Base-by-base conservation (phyloP, 2,797 vertebrate genomes). In the Myiotriccus ornatus region DNA sequence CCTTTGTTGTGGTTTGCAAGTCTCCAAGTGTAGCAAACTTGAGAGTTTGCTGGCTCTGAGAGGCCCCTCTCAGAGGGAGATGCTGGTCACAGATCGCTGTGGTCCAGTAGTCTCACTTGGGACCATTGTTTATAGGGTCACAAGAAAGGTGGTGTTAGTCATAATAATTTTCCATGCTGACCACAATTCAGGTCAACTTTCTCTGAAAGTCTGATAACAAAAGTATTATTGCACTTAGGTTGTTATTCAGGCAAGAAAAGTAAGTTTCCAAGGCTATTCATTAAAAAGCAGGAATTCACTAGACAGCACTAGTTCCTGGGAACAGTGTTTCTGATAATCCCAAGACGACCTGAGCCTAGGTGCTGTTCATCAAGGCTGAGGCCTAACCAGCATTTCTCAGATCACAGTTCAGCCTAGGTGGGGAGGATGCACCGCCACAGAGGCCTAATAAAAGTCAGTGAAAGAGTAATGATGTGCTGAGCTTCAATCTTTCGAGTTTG, bases 1-100 rank as follows among this genome's bases (percentile, higher is more conserved):
- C 20, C 1, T 2, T 34, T 41, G 23, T 3, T 34, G 39, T 39
- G 14, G 8, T 53, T 2, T 1, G 14, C 4, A 4, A 60, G 37
- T 30, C 16, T 37, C 55, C 2, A 9, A 24, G 21, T 39, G n/a
- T 25, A 34, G 47, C 39, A 46, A 69, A 46, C 20, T 6, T 14
- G 28, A 46, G n/a, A 37, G 30, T 34, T 62, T 23, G 9, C 16
- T 46, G 50, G 16, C 55, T 32, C 24, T 0, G 2, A 28, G 55
- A 53, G 32, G 32, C 63, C 43, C 43, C 32, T 34, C 43, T 65
- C 32, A 25, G 41, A 16, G n/a, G n/a, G 46, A 60, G 11, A 46
- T 39, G 49, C 4, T 35, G 25, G 32, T 30, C 69, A 60, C 46
- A 53, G 28, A 0, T 5, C 21, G 30, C 18, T 53, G 47, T 0